Conservation (phyloP, 2,888 invertebrate species). For the Cosmorhoe ocellata region DNA sequence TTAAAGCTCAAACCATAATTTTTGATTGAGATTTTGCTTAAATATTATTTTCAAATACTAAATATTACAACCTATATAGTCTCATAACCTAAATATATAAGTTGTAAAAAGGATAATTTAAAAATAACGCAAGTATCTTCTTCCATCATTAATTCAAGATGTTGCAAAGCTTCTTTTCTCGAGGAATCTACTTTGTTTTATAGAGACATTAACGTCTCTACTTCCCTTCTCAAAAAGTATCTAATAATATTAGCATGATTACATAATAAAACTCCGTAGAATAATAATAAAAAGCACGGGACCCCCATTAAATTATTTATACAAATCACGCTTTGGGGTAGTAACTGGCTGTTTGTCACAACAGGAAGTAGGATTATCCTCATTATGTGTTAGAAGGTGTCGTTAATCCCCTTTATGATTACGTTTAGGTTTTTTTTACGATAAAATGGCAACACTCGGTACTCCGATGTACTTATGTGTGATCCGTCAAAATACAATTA, state of each 20-base stretch:
- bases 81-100: no score
- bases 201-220: constrained; percentile 10
- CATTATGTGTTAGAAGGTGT: constrained; percentile 63
- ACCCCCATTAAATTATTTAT: constrained; percentile 45
- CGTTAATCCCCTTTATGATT: constrained; percentile 55
- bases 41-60: no score
- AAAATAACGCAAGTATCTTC: background rate
- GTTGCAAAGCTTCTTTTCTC: background rate
- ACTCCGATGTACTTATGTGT: constrained; percentile 8
- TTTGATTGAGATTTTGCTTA: no score
- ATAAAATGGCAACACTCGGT: constrained; percentile 6
- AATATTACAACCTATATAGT: no score
- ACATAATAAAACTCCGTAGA: constrained; percentile 25
- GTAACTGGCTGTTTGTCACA: constrained; percentile 59
- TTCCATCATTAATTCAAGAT: background rate
- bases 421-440: constrained; percentile 11
- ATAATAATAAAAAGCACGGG: constrained; percentile 31
- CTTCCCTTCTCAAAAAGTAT: constrained; percentile 25
- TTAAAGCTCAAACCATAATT: no score
- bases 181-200: constrained; percentile 7
- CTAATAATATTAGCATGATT: constrained; percentile 29
- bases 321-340: constrained; percentile 46
- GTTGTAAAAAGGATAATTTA: background rate
- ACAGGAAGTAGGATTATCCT: constrained; percentile 63
- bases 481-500: constrained; percentile 14